These are phyloP conservation scores for Pseudorhombus dupliciocellatus DNA, from an alignment of 2,113 vertebrate species.

Conservation along the genomic window DNA sequence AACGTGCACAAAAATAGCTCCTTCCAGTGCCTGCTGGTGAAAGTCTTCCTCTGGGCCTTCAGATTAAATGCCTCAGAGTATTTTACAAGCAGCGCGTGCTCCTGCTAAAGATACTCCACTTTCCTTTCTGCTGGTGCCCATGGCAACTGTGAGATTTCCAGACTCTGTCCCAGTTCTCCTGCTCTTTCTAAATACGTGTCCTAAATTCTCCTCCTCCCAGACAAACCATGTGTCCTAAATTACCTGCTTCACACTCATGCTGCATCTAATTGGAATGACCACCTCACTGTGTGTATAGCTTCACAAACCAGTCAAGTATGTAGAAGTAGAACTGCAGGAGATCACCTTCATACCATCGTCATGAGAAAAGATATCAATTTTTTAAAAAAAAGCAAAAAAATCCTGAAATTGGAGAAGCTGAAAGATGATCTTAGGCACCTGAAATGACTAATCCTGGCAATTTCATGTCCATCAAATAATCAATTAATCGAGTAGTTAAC, in stretches of 20 bases:
- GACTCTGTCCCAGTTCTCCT: constrained; percentile 61
- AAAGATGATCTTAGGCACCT: neutral
- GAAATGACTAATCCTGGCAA: neutral
- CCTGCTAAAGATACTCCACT: constrained; percentile 41
- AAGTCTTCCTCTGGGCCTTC: constrained; percentile 34
- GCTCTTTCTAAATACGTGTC: constrained; percentile 55
- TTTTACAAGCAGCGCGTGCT: constrained; percentile 45
- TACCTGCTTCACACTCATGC: neutral
- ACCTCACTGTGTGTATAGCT: too few species aligned
- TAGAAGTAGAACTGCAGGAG: neutral
- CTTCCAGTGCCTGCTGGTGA: constrained; percentile 14
- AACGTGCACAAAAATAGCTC: neutral
- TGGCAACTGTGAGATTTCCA: constrained; percentile 60
- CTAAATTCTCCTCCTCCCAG: constrained; percentile 51
- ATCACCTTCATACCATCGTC: neutral
- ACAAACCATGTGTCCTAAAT: constrained; percentile 48
- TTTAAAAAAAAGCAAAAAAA: neutral
- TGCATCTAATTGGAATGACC: neutral
- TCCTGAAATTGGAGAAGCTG: neutral
- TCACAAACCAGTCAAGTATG: too few species aligned
- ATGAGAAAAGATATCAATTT: neutral
- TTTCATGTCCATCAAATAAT: neutral
- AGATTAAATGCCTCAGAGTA: constrained; percentile 60
- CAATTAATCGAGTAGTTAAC: neutral
- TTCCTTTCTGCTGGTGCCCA: constrained; percentile 54